These are phyloP conservation scores for Ictalurus furcatus DNA, from an alignment of 2,113 vertebrate species.

Conservation along the genomic window DNA sequence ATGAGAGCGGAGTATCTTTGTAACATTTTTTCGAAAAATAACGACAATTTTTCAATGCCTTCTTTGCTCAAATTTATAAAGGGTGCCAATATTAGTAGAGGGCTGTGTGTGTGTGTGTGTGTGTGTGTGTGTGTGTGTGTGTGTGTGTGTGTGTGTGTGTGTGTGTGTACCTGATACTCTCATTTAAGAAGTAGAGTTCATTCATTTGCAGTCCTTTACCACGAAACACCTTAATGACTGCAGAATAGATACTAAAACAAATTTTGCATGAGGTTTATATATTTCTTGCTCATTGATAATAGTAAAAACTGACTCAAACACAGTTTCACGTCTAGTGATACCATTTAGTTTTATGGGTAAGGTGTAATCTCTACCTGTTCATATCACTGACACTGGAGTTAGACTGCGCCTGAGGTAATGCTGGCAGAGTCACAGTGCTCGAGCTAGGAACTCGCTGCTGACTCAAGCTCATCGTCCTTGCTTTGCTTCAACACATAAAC, in stretches of 20 bases:
- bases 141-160: conserved; percentile 4
- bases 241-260: conserved; percentile 74
- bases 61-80: too few species aligned
- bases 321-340: background rate
- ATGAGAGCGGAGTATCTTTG: too few species aligned
- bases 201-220: conserved; percentile 79
- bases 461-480: conserved; percentile 17
- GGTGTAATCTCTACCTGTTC: conserved; percentile 74
- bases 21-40: too few species aligned
- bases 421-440: conserved; percentile 76
- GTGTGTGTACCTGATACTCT: conserved; percentile 77
- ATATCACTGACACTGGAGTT: conserved; percentile 76
- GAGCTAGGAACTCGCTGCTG: conserved; percentile 66
- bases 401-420: conserved; percentile 62
- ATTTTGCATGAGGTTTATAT: background rate
- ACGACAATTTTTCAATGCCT: too few species aligned
- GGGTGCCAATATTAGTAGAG: too few species aligned
- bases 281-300: background rate
- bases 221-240: conserved; percentile 84
- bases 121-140: too few species aligned
- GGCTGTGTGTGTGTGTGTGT: too few species aligned
- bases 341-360: background rate
- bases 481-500: background rate
- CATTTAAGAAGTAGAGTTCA: conserved; percentile 80
- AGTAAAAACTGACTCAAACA: background rate